A percentile compares a stretch with the other conserved stretches of the same genome.
Conservation (phyloP, 2,113 vertebrate genomes). For the Halichoeres trimaculatus region DNA sequence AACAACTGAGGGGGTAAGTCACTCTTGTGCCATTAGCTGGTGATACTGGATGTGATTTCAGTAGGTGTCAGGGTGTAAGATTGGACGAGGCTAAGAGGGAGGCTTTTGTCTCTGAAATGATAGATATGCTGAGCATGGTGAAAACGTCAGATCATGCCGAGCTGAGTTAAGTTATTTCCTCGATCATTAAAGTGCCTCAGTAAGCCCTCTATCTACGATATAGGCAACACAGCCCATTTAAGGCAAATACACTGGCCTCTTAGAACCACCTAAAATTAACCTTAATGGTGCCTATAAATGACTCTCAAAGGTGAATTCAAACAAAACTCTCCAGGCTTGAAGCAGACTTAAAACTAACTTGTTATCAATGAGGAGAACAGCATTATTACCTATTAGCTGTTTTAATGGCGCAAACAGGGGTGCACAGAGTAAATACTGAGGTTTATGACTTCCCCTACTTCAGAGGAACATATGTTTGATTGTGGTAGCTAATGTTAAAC, state of each 20-base stretch:
- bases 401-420: conserved; percentile 78
- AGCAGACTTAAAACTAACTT: conserved; percentile 72
- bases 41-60: conserved; percentile 77
- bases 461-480: conserved; percentile 80
- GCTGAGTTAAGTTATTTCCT: conserved; percentile 27
- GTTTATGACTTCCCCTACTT: conserved; percentile 82
- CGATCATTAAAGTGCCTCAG: conserved; percentile 26
- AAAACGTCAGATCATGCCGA: conserved; percentile 30
- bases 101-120: conserved; percentile 42
- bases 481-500: conserved; percentile 83
- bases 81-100: conserved; percentile 47
- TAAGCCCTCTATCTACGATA: conserved; percentile 20
- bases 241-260: neutral
- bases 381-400: conserved; percentile 81
- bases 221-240: conserved; percentile 29
- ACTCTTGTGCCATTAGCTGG: conserved; percentile 67
- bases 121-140: conserved; percentile 44
- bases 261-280: conserved; percentile 47
- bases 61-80: conserved; percentile 73
- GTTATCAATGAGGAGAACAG: conserved; percentile 81
- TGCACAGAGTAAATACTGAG: conserved; percentile 83
- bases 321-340: conserved; percentile 64
- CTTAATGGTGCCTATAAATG: conserved; percentile 71
- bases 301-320: conserved; percentile 71
- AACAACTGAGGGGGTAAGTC: conserved; percentile 70